Conservation (phyloP, 2,888 invertebrate genomes). For the Campopleginae sp. region DNA sequence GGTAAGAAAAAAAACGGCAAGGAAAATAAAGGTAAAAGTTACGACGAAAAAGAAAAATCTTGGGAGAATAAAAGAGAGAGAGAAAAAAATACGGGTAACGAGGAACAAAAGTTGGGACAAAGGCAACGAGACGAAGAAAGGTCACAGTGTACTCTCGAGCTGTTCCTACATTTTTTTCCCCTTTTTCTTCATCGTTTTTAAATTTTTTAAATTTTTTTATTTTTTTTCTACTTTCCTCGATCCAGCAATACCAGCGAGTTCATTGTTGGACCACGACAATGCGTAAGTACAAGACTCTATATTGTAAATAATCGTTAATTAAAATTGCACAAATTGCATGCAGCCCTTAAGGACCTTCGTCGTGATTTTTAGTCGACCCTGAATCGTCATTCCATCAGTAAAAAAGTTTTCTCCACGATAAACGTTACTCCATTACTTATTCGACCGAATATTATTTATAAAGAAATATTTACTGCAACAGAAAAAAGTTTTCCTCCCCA, state of each 20-base stretch:
- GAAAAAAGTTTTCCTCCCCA: background rate
- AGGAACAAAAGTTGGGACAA: slow-evolving; percentile 49
- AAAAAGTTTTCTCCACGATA: background rate
- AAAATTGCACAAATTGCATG: slow-evolving; percentile 1
- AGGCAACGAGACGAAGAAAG: slow-evolving; percentile 42
- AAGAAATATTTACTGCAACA: background rate
- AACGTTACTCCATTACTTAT: background rate
- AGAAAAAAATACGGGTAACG: slow-evolving; percentile 13
- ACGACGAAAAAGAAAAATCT: slow-evolving; percentile 9
- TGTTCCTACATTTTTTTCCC: slow-evolving; percentile 43
- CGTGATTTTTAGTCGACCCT: background rate
- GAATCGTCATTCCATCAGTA: background rate
- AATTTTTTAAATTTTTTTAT: background rate
- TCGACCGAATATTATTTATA: background rate
- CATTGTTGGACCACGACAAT: slow-evolving; percentile 60
- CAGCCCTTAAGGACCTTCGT: background rate
- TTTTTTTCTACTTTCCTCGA: background rate
- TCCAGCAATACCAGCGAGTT: slow-evolving; percentile 14
- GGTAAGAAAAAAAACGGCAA: background rate
- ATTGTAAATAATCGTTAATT: slow-evolving; percentile 14
- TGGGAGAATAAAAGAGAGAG: background rate
- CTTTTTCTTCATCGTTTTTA: background rate
- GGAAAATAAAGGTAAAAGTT: slow-evolving; percentile 8
- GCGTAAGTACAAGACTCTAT: slow-evolving; percentile 54
- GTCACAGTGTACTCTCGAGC: slow-evolving; percentile 10